Percentiles rank a stretch among this genome's conserved stretches.
phyloP scores from a whole-genome alignment of 1,140 invertebrate genomes.

The Varroa destructor region DNA sequence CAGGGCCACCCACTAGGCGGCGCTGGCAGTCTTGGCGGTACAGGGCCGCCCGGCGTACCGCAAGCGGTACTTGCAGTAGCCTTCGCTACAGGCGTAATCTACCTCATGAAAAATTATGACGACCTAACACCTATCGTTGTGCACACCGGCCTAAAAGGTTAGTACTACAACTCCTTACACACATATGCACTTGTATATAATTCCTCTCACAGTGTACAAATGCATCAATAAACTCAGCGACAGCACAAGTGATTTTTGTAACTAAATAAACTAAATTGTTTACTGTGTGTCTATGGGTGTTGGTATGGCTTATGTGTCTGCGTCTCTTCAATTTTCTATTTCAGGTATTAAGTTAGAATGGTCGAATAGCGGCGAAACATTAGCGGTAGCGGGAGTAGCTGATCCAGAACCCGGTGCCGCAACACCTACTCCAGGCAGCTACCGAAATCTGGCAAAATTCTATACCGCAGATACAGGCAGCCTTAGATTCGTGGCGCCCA shows the following conservation, averaged over 20 bases:
- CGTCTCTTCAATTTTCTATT: neutral
- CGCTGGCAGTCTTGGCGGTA: neutral
- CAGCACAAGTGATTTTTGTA: too few species aligned
- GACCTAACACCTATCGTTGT: slow-evolving; percentile 75
- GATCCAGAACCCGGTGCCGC: slow-evolving; percentile 41
- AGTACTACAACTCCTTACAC: neutral
- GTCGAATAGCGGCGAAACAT: slow-evolving; percentile 79
- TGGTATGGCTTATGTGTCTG: too few species aligned
- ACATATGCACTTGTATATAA: neutral
- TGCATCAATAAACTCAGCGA: too few species aligned
- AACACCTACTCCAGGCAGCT: slow-evolving; percentile 35
- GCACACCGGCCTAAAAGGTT: slow-evolving; percentile 60
- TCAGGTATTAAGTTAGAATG: slow-evolving; percentile 63
- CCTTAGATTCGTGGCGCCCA: slow-evolving; percentile 37
- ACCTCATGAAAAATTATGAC: slow-evolving; percentile 75
- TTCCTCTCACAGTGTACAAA: neutral
- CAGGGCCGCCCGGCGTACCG: neutral
- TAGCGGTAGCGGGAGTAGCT: slow-evolving; percentile 69
- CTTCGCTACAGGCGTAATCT: slow-evolving; percentile 71
- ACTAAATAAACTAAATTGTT: too few species aligned
- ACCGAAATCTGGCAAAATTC: slow-evolving; percentile 40
- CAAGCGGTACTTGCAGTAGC: slow-evolving; percentile 67
- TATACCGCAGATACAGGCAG: slow-evolving; percentile 39
- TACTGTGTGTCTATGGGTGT: too few species aligned
- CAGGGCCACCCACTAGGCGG: slow-evolving; percentile 18